Evolutionary conservation across 2,113 vertebrate species (phyloP).

Genomic region (zebrafish (Danio rerio)): GRCz12tu NC_133189.1:31566501-31567000

Average conservation of each 20-base stretch:
- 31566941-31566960: conserved; percentile 47
- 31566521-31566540: too few relatives aligned
- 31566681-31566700: too few relatives aligned
- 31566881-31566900: conserved; percentile 39
- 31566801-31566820: conserved; percentile 66
- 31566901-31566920: conserved; percentile 41
- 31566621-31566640: too few relatives aligned
- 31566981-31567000: conserved; percentile 47
- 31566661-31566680: too few relatives aligned
- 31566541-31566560: too few relatives aligned
- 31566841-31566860: conserved; percentile 60
- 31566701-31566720: too few relatives aligned
- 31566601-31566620: too few relatives aligned
- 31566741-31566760: neutral
- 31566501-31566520: too few relatives aligned
- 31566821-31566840: conserved; percentile 61
- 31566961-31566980: conserved; percentile 56
- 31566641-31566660: too few relatives aligned
- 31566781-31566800: conserved; percentile 62
- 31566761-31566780: conserved; percentile 42
- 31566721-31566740: too few relatives aligned
- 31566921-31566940: conserved; percentile 50
- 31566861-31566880: conserved; percentile 33
- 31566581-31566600: too few relatives aligned
- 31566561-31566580: too few relatives aligned